phyloP scores from a whole-genome alignment of 2,888 invertebrate species.

The Stenotaenia linearis region DNA sequence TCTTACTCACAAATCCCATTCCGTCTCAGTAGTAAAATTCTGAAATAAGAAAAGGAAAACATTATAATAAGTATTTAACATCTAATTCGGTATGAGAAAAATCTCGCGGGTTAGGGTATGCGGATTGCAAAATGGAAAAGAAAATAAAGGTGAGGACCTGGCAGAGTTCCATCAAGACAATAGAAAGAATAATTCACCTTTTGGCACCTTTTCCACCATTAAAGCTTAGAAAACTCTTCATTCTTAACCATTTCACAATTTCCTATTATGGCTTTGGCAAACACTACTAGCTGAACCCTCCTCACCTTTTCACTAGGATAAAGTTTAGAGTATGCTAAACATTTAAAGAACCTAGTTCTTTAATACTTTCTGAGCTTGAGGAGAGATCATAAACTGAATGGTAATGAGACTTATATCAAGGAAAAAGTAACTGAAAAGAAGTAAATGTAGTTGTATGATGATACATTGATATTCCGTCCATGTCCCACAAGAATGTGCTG shows the following conservation, averaged over 20 bases:
- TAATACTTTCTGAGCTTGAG: not conserved
- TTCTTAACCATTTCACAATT: constrained; percentile 24
- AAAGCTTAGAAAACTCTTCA: not conserved
- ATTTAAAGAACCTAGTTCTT: not conserved
- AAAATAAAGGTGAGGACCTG: not conserved
- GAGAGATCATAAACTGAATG: constrained; percentile 17
- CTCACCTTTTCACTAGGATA: not conserved
- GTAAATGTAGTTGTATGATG: not conserved
- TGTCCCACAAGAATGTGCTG: constrained; percentile 17
- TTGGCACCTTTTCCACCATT: constrained; percentile 15
- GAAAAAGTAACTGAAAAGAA: not conserved
- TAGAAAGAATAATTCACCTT: constrained; percentile 24
- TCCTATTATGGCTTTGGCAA: constrained; percentile 2
- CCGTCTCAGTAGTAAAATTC: not conserved
- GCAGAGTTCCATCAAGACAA: constrained; percentile 6
- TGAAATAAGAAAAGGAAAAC: not conserved
- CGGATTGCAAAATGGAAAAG: not conserved
- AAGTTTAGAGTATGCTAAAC: constrained; percentile 13
- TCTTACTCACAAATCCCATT: not conserved
- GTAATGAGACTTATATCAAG: not conserved
- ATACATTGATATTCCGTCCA: not conserved
- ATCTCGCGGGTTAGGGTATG: not conserved
- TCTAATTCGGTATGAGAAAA: not conserved
- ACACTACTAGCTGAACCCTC: not conserved
- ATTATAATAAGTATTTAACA: not conserved